phyloP scores from a whole-genome alignment of 2,797 vertebrate genomes.

The Hydrolagus colliei region DNA sequence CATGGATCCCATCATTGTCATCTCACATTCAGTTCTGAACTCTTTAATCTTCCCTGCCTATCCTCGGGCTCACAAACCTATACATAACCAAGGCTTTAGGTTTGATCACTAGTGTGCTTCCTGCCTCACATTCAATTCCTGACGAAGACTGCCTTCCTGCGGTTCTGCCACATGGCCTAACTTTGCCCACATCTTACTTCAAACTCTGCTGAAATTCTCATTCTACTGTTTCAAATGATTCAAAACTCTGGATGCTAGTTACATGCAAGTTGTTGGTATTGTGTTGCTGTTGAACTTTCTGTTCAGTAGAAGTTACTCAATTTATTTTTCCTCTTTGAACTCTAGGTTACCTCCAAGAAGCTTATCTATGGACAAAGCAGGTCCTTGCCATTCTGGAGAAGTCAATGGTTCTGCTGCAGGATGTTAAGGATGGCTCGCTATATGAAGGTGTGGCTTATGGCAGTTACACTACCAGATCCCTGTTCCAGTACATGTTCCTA shows the following conservation, averaged over 20 bases:
- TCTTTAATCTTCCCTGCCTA: too few relatives aligned
- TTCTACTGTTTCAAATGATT: neutral
- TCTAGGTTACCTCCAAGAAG: constrained; percentile 90
- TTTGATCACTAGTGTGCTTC: too few relatives aligned
- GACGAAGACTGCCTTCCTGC: too few relatives aligned
- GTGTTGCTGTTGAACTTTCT: neutral
- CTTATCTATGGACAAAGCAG: constrained; percentile 93
- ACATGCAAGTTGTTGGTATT: too few relatives aligned
- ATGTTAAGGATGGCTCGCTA: constrained; percentile 86
- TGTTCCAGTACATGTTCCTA: constrained; percentile 94
- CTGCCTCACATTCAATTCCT: too few relatives aligned
- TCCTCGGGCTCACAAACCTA: too few relatives aligned
- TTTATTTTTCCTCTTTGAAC: constrained; percentile 33
- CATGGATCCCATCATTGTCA: too few relatives aligned
- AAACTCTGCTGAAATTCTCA: neutral
- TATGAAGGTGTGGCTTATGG: constrained; percentile 95
- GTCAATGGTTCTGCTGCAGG: constrained; percentile 83
- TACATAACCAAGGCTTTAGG: too few relatives aligned
- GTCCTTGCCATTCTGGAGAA: constrained; percentile 93
- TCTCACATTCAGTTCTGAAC: too few relatives aligned
- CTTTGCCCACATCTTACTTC: neutral
- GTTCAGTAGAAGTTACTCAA: neutral
- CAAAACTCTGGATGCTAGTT: neutral
- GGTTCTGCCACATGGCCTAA: neutral
- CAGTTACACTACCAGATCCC: constrained; percentile 87